Evolutionary conservation across 2,888 invertebrate species (phyloP), one percentile per base, ranked within the genome.

Genomic region (Orthonevra nobilis): DNA sequence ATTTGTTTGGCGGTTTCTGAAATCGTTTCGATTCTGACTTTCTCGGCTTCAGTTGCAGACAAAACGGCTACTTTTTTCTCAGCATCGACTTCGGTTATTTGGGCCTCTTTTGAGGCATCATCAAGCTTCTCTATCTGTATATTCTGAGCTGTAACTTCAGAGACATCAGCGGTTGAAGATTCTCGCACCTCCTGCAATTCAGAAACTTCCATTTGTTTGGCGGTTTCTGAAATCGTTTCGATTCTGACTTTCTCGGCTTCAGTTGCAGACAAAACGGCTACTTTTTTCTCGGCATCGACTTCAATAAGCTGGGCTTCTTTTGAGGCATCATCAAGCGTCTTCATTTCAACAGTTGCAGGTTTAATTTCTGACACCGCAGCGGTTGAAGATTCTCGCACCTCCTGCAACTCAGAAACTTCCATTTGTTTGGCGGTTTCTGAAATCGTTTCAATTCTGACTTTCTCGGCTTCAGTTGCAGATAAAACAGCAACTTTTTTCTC

Each of bases 321-420:
- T n/a, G n/a, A n/a, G n/a, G n/a, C n/a, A n/a, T n/a, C n/a, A n/a
- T n/a, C n/a, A n/a, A n/a, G n/a, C n/a, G n/a, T n/a, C n/a, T n/a
- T n/a, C n/a, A n/a, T n/a, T n/a, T n/a, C n/a, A n/a, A n/a, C n/a
- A n/a, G n/a, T n/a, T n/a, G n/a, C n/a, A n/a, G 61, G 6, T 0
- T 60, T n/a, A 63, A 66, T 26, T 40, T 73, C 61, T 1, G 75
- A 60, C 10, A 52, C n/a, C n/a, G n/a, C n/a, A n/a, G n/a, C n/a
- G n/a, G n/a, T n/a, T n/a, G n/a, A n/a, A n/a, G n/a, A n/a, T n/a
- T n/a, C n/a, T n/a, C n/a, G n/a, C n/a, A n/a, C n/a, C n/a, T n/a
- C n/a, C n/a, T n/a, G n/a, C n/a, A n/a, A n/a, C n/a, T n/a, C n/a
- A n/a, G n/a, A n/a, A n/a, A n/a, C n/a, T n/a, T n/a, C n/a, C n/a